phyloP scores from a whole-genome alignment of 2,888 invertebrate genomes.

The Rosalia funebris region DNA sequence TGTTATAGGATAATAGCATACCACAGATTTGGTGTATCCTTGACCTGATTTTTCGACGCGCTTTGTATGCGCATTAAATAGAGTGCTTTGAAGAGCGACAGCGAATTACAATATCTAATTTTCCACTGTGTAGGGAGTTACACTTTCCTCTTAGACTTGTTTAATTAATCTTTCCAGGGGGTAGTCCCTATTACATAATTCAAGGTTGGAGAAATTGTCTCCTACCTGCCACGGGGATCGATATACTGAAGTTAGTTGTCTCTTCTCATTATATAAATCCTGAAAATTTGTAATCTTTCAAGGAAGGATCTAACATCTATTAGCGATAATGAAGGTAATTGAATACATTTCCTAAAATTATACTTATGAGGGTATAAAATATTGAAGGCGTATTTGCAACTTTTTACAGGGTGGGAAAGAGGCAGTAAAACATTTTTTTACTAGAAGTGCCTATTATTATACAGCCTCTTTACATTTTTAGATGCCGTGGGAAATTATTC shows the following conservation, averaged over 20 bases:
- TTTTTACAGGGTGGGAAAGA: too few species aligned
- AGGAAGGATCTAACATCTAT: not conserved
- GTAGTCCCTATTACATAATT: conserved; percentile 12
- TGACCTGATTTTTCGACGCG: conserved; percentile 25
- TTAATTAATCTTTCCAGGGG: conserved; percentile 45
- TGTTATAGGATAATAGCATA: too few species aligned
- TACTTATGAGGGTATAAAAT: too few species aligned
- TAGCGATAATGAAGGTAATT: not conserved
- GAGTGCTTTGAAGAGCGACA: conserved; percentile 41
- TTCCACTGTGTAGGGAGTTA: conserved; percentile 39
- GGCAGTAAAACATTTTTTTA: too few species aligned
- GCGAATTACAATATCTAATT: conserved; percentile 47
- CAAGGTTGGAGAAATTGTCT: conserved; percentile 17
- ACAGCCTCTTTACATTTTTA: too few species aligned
- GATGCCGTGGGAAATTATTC: too few species aligned
- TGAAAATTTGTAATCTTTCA: not conserved
- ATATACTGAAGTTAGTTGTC: not conserved
- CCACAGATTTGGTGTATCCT: too few species aligned
- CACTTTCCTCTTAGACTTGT: conserved; percentile 37
- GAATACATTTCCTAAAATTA: not conserved
- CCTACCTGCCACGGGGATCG: not conserved
- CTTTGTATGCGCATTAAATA: conserved; percentile 38
- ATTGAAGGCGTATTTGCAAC: too few species aligned
- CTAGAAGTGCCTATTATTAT: too few species aligned
- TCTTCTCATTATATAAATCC: not conserved